These are phyloP conservation scores for Cassiopea xamachana DNA, from an alignment of 30 jellyfish, hydroid and myxozoan species.

Conservation along the genomic window DNA sequence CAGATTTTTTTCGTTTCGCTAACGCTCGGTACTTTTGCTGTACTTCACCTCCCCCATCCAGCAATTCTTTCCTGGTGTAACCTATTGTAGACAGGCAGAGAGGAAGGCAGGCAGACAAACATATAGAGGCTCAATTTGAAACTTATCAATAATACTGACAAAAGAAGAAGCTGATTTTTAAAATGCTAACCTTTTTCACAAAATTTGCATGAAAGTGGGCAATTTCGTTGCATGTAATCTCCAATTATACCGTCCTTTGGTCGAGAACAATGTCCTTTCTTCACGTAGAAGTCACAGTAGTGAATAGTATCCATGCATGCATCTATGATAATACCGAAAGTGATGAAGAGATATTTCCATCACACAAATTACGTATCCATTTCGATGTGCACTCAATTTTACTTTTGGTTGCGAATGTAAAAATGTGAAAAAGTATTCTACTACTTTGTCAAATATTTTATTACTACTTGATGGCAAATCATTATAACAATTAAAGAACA, in stretches of 20 bases:
- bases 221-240: conserved; percentile 50
- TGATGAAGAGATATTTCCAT: neutral
- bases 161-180: neutral
- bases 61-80: no score
- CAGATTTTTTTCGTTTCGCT: neutral
- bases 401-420: no score
- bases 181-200: conserved; percentile 18
- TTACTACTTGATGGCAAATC: no score
- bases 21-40: neutral
- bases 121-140: neutral
- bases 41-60: no score
- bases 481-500: no score
- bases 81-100: no score
- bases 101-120: no score
- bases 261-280: conserved; percentile 46
- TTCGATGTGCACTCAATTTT: no score
- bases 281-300: conserved; percentile 43
- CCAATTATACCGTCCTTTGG: conserved; percentile 7
- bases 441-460: no score
- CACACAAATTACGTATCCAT: neutral
- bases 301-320: conserved; percentile 64
- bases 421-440: no score
- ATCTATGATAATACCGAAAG: neutral
- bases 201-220: conserved; percentile 48
- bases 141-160: neutral